Evolutionary conservation across 2,888 invertebrate genomes (phyloP), one percentile per base, ranked within the genome.

Genomic region (Spilarctia lutea): DNA sequence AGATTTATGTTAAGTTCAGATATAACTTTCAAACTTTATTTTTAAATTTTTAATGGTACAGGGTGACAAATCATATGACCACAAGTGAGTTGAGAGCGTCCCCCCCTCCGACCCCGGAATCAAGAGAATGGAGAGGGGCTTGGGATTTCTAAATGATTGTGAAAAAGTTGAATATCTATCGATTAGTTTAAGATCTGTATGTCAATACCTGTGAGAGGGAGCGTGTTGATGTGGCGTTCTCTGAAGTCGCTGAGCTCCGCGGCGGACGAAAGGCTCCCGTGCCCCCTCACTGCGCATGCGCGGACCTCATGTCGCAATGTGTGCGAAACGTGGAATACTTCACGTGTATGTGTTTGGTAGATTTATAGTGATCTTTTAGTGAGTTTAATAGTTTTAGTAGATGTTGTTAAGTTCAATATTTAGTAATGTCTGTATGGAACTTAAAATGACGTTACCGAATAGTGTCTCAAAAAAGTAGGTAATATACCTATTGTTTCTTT

Each of bases 251-350:
- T 84, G 87, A 93, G 88, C 90, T 94, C 94, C 81, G 88, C 88
- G 80, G 93, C 91, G 80, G 92, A 89, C 82, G 93, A 92, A 82
- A 93, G 91, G 90, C 94, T 94, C 85, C 94, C 92, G 92, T 94
- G 94, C 85, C 95, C 93, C 90, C 91, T 91, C 94, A 94, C 95
- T 94, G 95, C 93, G 93, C 95, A 94, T 93, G 94, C 95, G 73
- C 73, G 76, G 35, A 88, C 83, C 83, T 86, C 82, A 81, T 77
- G 83, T 84, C 85, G 86, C 85, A 84, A 83, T 77, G 75, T 78
- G 79, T 81, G 80, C 79, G 75, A 72, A 78, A 82, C 77, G 83
- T 83, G 85, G 86, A 83, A 86, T 83, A 84, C 84, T 69, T 27
- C 66, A 35, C 69, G 71, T 72, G 63, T 56, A 45, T 63, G 63